phyloP scores from a whole-genome alignment of 35 echinoderm and acorn worm species.

The Apostichopus parvimensis region DNA sequence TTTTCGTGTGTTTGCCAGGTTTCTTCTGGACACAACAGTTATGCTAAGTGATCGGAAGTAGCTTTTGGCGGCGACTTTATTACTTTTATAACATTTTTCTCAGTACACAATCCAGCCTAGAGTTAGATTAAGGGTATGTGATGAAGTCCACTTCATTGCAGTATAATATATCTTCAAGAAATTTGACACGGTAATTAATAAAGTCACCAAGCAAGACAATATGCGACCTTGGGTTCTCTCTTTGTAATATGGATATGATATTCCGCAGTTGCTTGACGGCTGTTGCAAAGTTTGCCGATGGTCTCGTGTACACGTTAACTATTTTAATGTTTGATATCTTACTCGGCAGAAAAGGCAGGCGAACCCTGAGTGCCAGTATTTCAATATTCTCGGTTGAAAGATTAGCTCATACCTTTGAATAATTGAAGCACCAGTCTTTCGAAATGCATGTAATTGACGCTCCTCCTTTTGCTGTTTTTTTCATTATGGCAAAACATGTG shows the following conservation, averaged over 20 bases:
- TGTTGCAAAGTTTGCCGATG: slow-evolving; percentile 6
- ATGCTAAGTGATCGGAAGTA: background rate
- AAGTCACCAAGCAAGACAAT: background rate
- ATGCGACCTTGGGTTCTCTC: too few species aligned
- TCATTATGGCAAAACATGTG: slow-evolving; percentile 4
- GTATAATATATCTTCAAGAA: background rate
- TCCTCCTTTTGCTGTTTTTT: slow-evolving; percentile 27
- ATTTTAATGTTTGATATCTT: background rate
- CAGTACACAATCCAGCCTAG: background rate
- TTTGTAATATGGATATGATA: background rate
- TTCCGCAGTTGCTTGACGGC: background rate
- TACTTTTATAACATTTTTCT: background rate
- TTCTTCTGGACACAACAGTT: background rate
- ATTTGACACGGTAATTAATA: background rate
- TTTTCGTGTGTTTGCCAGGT: background rate
- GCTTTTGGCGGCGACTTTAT: background rate
- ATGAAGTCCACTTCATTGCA: background rate
- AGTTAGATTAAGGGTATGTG: background rate
- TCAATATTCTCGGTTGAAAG: slow-evolving; percentile 38
- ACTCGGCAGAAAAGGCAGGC: slow-evolving; percentile 8
- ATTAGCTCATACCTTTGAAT: slow-evolving; percentile 19
- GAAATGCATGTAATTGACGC: slow-evolving; percentile 12
- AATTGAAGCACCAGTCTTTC: background rate
- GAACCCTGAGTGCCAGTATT: slow-evolving; percentile 4
- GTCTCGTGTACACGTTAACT: slow-evolving; percentile 4